These are phyloP conservation scores for Schizaphis graminum DNA, from an alignment of 2,888 invertebrate species.

Conservation along the genomic window DNA sequence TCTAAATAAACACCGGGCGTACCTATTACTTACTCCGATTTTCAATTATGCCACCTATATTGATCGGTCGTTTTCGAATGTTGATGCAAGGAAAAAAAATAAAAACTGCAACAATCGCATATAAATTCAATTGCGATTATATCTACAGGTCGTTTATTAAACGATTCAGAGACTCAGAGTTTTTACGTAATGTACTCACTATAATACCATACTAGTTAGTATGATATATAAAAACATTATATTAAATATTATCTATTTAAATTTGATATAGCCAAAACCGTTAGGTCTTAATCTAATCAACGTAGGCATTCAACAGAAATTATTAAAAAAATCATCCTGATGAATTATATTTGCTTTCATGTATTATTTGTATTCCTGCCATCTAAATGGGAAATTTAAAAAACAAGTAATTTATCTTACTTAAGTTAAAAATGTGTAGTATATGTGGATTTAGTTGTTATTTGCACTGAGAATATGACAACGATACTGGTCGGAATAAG, in stretches of 20 bases:
- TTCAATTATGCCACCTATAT: slow-evolving; percentile 50
- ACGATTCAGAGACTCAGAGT: slow-evolving; percentile 26
- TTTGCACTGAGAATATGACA: not conserved
- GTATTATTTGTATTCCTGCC: not conserved
- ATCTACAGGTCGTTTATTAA: slow-evolving; percentile 56
- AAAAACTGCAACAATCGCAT: not conserved
- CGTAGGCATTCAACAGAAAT: not conserved
- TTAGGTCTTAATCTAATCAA: not conserved
- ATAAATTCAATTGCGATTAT: slow-evolving; percentile 41
- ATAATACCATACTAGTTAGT: not conserved
- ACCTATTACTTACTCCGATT: not conserved
- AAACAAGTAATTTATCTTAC: not conserved
- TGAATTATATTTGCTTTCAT: not conserved
- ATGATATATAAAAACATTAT: not conserved
- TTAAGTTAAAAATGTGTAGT: not conserved
- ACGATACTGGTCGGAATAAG: not conserved
- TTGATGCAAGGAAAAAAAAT: not conserved
- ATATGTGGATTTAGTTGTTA: not conserved
- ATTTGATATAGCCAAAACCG: not conserved
- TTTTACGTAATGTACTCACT: not conserved
- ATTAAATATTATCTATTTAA: not conserved
- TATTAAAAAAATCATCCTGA: not conserved
- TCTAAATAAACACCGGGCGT: not conserved
- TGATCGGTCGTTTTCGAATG: slow-evolving; percentile 20
- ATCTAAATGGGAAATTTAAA: not conserved